Evolutionary conservation across 2,113 vertebrate species (phyloP).

Genomic region (Macquaria ambigua): DNA sequence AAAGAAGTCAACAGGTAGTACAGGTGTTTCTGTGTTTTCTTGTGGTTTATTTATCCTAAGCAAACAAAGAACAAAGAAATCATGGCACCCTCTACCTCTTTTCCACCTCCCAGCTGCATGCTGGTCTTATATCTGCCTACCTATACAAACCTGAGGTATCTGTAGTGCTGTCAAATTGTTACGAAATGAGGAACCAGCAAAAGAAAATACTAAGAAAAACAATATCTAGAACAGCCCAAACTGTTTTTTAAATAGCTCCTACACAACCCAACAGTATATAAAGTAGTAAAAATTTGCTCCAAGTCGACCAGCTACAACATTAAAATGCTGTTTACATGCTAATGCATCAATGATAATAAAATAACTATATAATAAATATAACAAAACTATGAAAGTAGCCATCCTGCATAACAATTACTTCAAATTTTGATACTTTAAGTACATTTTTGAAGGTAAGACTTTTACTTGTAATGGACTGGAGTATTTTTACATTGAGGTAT

Average conservation of each 20-base stretch:
- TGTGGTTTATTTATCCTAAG: background rate
- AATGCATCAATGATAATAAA: background rate
- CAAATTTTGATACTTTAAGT: background rate
- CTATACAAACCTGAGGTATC: background rate
- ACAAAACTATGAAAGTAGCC: background rate
- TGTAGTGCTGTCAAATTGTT: background rate
- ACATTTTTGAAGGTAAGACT: background rate
- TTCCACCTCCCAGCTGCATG: background rate
- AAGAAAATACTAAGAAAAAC: background rate
- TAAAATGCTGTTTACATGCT: background rate
- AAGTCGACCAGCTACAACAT: background rate
- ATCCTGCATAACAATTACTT: background rate
- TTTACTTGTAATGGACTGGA: background rate
- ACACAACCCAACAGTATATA: background rate
- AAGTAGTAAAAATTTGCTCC: background rate
- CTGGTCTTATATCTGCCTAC: background rate
- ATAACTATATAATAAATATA: background rate
- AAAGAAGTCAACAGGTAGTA: background rate
- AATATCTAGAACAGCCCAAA: background rate
- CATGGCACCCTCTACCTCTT: background rate
- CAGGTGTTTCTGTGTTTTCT: constrained; percentile 15
- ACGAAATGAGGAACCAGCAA: background rate
- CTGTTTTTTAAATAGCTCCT: background rate
- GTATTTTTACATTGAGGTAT: background rate
- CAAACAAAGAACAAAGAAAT: constrained; percentile 21